Evolutionary conservation across 1,140 invertebrate genomes (phyloP).

Genomic region (Tetraneura akinire): DNA sequence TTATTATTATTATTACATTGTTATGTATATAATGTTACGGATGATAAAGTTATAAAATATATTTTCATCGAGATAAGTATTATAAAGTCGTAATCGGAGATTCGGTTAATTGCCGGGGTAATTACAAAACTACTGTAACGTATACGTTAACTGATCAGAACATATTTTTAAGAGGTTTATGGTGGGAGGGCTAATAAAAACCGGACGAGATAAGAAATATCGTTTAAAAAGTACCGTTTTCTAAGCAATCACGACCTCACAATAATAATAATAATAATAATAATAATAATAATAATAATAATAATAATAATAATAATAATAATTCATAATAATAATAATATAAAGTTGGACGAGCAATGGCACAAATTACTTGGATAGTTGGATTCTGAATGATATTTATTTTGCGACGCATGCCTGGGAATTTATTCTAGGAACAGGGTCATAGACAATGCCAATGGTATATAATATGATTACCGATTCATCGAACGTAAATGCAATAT

Average conservation of each 20-base stretch:
- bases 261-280: slow-evolving; percentile 8
- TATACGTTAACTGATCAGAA: slow-evolving; percentile 12
- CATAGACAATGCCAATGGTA: background rate
- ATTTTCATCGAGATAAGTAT: slow-evolving; percentile 24
- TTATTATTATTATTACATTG: no score
- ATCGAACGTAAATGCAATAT: background rate
- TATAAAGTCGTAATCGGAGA: background rate
- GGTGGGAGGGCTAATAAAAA: background rate
- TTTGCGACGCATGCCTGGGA: background rate
- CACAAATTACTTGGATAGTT: background rate
- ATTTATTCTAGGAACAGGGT: slow-evolving; percentile 12
- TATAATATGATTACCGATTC: slow-evolving; percentile 10
- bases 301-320: background rate
- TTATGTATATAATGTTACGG: background rate
- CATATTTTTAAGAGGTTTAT: background rate
- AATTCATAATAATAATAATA: no score
- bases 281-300: background rate
- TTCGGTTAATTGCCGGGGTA: slow-evolving; percentile 46
- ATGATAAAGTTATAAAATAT: slow-evolving; percentile 12
- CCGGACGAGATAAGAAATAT: slow-evolving; percentile 31
- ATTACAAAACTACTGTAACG: background rate
- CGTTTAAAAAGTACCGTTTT: slow-evolving; percentile 34
- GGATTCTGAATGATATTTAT: background rate
- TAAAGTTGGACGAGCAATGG: background rate
- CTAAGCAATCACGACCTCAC: background rate